Evolutionary conservation across 2,113 vertebrate species (phyloP), one percentile per base, ranked within the genome.

Genomic region (Scophthalmus maximus): DNA sequence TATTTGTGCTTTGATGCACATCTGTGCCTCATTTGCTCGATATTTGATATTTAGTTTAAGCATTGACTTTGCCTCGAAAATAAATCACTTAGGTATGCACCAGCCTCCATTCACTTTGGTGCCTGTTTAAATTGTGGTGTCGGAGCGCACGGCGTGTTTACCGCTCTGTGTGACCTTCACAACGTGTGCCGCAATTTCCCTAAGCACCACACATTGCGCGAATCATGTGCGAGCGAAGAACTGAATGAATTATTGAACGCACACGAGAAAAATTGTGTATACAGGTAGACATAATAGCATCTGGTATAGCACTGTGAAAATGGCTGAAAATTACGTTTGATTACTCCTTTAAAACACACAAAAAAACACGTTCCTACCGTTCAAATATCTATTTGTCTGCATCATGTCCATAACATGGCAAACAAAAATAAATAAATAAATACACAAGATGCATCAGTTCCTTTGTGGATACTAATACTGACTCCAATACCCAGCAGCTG

Each of bases 151-250:
- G 30, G n/a, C 22, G 4, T 59, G 9, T 91, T 76, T 69, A 51
- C 76, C 17, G 70, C 52, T 73, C 64, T 22, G 63, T 20, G 8
- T 68, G 84, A 88, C 84, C 86, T 87, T 85, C 74, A 71, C 56
- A 20, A 34, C 46, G 77, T 49, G 55, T 23, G n/a, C 75, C 65
- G 65, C 69, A 73, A 76, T 85, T 87, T 90, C 83, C 85, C 83
- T 67, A 50, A 88, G 81, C 78, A 25, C 69, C 53, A 12, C 34
- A 30, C 68, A 69, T 68, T 52, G 77, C 59, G 44, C 56, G 81
- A 88, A 86, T 87, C 77, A 79, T 75, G 72, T 69, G 71, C 50
- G 68, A 68, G 73, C 77, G 81, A 36, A 71, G 12, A n/a, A n/a
- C n/a, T n/a, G n/a, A 60, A 79, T 74, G 57, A 72, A 79, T 59